These are phyloP conservation scores for Musca vetustissima DNA, from an alignment of 1,140 invertebrate genomes.

Conservation along the genomic window DNA sequence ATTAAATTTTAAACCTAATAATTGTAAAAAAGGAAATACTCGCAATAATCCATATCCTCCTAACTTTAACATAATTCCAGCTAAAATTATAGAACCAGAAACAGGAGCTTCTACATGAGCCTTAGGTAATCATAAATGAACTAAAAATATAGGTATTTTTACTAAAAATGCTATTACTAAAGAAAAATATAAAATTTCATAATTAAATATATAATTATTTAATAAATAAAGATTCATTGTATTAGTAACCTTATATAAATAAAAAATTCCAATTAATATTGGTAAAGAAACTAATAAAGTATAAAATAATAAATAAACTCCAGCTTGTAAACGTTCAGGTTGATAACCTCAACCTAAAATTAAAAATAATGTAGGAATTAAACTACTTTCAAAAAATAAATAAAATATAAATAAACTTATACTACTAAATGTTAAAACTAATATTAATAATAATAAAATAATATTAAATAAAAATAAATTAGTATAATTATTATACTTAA, in stretches of 20 bases:
- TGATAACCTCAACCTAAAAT: too few relatives aligned
- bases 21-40: not conserved
- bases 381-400: too few relatives aligned
- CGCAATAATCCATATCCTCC: not conserved
- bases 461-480: conserved; percentile 60
- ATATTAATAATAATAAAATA: conserved; percentile 61
- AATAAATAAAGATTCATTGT: too few relatives aligned
- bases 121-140: conserved; percentile 72
- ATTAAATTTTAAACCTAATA: not conserved
- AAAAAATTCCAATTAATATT: too few relatives aligned
- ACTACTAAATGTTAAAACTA: conserved; percentile 60
- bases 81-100: conserved; percentile 71
- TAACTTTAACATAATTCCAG: conserved; percentile 33
- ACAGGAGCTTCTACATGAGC: conserved; percentile 75
- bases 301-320: too few relatives aligned
- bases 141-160: conserved; percentile 69
- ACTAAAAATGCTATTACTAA: conserved; percentile 65
- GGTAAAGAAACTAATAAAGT: too few relatives aligned
- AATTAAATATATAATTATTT: too few relatives aligned
- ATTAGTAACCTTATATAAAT: too few relatives aligned
- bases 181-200: conserved; percentile 58
- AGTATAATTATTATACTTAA: conserved; percentile 56
- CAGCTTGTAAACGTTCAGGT: too few relatives aligned
- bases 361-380: too few relatives aligned
- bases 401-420: conserved; percentile 67